Conservation (phyloP, 2,888 invertebrate species). For the Pantelozetes paolii region DNA sequence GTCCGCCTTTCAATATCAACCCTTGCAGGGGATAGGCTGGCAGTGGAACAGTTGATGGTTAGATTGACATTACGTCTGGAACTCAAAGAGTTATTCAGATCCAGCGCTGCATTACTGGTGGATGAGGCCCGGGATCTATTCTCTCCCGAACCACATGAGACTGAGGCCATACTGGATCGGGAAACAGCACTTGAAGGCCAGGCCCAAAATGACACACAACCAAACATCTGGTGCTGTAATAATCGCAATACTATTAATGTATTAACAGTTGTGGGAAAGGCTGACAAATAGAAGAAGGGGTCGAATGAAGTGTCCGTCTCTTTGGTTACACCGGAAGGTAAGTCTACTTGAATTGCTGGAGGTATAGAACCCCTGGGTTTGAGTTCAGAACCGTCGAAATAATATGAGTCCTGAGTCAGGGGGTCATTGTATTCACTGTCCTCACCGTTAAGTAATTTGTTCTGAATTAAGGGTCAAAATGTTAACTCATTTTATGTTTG, state of each 20-base stretch:
- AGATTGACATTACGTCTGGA: slow-evolving; percentile 53
- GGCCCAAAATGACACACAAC: slow-evolving; percentile 57
- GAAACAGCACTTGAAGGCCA: slow-evolving; percentile 55
- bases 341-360: slow-evolving; percentile 42
- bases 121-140: slow-evolving; percentile 44
- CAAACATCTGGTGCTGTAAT: slow-evolving; percentile 59
- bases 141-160: slow-evolving; percentile 40
- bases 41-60: slow-evolving; percentile 43
- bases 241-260: slow-evolving; percentile 59
- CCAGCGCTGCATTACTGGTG: slow-evolving; percentile 35
- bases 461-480: slow-evolving; percentile 8
- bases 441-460: slow-evolving; percentile 40
- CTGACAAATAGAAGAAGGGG: slow-evolving; percentile 49
- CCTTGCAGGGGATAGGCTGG: slow-evolving; percentile 37
- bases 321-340: slow-evolving; percentile 30
- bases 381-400: slow-evolving; percentile 19
- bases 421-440: slow-evolving; percentile 36
- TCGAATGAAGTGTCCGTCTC: background rate
- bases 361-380: background rate
- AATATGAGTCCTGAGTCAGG: slow-evolving; percentile 31
- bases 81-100: slow-evolving; percentile 50
- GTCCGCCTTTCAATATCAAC: slow-evolving; percentile 37
- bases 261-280: slow-evolving; percentile 58
- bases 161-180: slow-evolving; percentile 51
- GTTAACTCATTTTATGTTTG: too few relatives aligned